Conservation (phyloP, 2,113 vertebrate genomes). For the Leucosticte australis region DNA sequence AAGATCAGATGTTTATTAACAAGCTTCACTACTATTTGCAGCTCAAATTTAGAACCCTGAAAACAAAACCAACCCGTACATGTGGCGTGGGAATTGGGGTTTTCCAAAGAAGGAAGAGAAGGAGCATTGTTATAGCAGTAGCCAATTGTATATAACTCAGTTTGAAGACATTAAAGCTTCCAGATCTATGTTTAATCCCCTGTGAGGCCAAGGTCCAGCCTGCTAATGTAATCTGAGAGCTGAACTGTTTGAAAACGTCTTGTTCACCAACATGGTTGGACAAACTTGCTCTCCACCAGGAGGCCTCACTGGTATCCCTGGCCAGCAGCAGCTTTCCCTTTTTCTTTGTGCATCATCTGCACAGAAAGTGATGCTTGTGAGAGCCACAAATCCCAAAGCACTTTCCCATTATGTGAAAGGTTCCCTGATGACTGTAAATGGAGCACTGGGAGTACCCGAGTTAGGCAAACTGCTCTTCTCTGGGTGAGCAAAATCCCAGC, state of each 20-base stretch:
- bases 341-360: neutral
- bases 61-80: neutral
- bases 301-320: neutral
- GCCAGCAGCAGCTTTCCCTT: neutral
- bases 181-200: conserved; percentile 21
- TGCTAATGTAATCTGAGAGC: conserved; percentile 12
- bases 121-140: neutral
- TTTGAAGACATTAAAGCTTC: neutral
- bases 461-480: neutral
- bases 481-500: neutral
- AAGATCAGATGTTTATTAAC: conserved; percentile 33
- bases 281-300: neutral
- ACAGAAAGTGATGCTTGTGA: neutral
- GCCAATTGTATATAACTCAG: neutral
- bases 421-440: neutral
- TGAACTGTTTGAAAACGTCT: neutral
- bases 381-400: neutral
- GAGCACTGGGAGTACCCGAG: neutral
- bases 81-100: neutral
- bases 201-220: neutral
- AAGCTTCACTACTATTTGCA: neutral
- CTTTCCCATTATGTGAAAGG: neutral
- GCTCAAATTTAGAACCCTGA: conserved; percentile 3
- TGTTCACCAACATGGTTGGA: neutral
- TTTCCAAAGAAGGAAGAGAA: conserved; percentile 60